Base-by-base conservation (phyloP, 2,888 invertebrate species). In the Chrysolina oricalcia region DNA sequence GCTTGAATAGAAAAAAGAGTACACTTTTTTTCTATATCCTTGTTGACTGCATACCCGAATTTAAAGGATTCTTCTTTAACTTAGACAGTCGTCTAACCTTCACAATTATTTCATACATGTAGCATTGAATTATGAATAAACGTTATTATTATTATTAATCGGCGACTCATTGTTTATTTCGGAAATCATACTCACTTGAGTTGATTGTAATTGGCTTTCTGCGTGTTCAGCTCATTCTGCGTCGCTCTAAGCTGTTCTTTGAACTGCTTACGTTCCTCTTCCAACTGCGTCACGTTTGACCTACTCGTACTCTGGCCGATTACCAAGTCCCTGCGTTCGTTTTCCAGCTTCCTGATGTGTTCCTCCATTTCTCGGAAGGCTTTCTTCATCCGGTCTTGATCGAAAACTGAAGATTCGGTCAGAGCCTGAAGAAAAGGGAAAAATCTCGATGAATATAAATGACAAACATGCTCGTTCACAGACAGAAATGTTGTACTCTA, bases 161-260 rank as follows among this genome's bases (percentile, higher is more conserved):
- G n/a, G 27, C 27, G 2, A 2, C 11, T 40, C 15, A 19, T 8
- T 11, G 2, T 23, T 9, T 10, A 69, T 8, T 48, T 50, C 40
- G 27, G 5, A 15, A 8, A 11, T 71, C 15, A 17, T 5, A 82
- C 87, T 87, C 81, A 93, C 93, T 91, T 91, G 19, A 93, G 85
- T 85, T 93, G 93, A 64, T 86, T 89, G 75, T 92, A 91, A 72
- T 90, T 90, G 0, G 90, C 89, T 53, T 90, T 89, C 56, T 91
- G 89, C 41, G 90, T 90, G 21, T 89, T 88, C 13, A 92, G 87
- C 72, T 93, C 93, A 19, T 88, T 87, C 75, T 91, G 91, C 0
- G 90, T 86, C 27, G 87, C 86, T 19, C 86, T 86, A 0, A 92
- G 79, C 63, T 92, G 91, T n/a, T 91, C 89, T 70, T 89, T 90